Evolutionary conservation across 2,113 vertebrate genomes (phyloP).

Genomic region (Aphelocoma coerulescens): DNA sequence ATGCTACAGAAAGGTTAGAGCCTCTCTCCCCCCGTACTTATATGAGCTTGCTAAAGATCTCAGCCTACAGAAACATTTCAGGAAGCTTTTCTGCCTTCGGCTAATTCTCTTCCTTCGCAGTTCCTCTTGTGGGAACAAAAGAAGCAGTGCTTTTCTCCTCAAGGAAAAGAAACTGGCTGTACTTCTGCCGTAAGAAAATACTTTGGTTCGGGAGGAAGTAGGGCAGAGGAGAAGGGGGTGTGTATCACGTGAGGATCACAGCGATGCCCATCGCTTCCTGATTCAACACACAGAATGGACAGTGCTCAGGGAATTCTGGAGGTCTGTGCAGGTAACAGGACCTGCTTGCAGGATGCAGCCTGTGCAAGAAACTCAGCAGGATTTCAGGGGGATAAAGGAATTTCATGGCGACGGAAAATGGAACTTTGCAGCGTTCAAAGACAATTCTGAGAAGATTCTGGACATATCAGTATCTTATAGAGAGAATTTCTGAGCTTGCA

Average conservation of each 20-base stretch:
- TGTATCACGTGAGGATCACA: neutral
- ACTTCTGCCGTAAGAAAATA: neutral
- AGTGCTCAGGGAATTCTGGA: constrained; percentile 38
- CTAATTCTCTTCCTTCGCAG: neutral
- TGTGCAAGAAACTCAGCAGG: neutral
- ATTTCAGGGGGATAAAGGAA: neutral
- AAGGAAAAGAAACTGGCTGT: neutral
- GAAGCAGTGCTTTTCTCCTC: neutral
- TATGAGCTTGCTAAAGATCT: neutral
- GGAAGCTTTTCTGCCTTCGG: neutral
- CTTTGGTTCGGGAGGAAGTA: neutral
- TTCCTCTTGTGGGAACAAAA: neutral
- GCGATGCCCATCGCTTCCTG: neutral
- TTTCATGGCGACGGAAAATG: neutral
- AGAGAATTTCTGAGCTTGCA: neutral
- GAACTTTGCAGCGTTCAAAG: neutral
- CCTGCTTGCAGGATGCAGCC: neutral
- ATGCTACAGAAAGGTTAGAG: neutral
- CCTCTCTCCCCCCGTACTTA: neutral
- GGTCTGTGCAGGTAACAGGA: neutral
- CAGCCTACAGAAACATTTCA: neutral
- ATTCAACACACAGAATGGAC: constrained; percentile 61
- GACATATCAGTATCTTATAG: neutral
- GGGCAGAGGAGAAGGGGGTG: neutral
- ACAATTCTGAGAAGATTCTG: neutral